These are phyloP conservation scores for Gymnocephalus cernua DNA, from an alignment of 2,113 vertebrate genomes.

Conservation along the genomic window DNA sequence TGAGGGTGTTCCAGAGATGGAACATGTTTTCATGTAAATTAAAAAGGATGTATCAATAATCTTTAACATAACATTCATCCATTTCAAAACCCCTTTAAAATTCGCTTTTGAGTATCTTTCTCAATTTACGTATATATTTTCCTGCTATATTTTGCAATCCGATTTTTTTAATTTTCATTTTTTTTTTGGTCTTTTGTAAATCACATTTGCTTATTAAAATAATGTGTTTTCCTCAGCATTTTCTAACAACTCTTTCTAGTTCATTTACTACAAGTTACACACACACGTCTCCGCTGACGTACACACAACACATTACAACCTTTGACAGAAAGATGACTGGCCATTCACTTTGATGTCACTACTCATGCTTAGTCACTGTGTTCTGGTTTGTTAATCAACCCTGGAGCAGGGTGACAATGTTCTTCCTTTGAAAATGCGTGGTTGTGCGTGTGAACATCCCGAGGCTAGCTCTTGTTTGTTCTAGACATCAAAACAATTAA, in stretches of 20 bases:
- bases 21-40: background rate
- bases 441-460: conserved; percentile 45
- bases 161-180: background rate
- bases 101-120: background rate
- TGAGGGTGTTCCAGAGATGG: conserved; percentile 8
- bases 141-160: background rate
- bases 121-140: background rate
- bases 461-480: conserved; percentile 59
- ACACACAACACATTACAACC: conserved; percentile 22
- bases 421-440: conserved; percentile 50
- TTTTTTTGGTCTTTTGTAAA: background rate
- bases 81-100: no score
- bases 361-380: conserved; percentile 71
- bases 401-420: conserved; percentile 61
- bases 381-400: conserved; percentile 62
- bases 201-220: background rate
- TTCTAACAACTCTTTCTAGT: background rate
- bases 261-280: background rate
- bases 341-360: conserved; percentile 65
- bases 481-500: conserved; percentile 67
- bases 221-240: background rate
- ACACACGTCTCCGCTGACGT: conserved; percentile 26
- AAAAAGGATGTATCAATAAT: background rate
- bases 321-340: conserved; percentile 53
- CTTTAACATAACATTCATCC: background rate